Conservation (phyloP, 2,888 invertebrate species). For the Diadromus collaris region DNA sequence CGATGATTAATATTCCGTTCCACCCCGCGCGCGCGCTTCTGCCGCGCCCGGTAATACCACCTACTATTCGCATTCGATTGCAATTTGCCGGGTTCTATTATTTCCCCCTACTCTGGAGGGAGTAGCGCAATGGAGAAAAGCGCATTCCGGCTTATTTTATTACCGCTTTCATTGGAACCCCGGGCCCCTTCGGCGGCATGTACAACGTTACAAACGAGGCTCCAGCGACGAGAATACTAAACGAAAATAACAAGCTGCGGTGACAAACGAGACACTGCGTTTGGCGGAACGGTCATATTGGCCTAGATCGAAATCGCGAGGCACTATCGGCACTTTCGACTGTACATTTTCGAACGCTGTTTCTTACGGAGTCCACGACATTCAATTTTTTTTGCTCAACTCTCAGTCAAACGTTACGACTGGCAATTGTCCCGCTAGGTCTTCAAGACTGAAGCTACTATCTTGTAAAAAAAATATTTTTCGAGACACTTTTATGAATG, state of each 20-base stretch:
- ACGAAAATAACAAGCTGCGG: constrained; percentile 10
- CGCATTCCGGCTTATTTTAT: constrained; percentile 19
- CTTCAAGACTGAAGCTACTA: no score
- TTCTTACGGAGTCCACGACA: neutral
- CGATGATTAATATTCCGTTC: constrained; percentile 33
- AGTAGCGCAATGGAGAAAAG: constrained; percentile 23
- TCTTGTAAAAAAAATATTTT: no score
- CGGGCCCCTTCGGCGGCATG: constrained; percentile 3
- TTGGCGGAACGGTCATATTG: neutral
- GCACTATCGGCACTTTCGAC: neutral
- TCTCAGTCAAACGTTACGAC: neutral
- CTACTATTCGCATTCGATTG: constrained; percentile 24
- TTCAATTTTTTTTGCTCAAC: neutral
- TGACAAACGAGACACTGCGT: neutral
- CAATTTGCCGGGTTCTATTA: constrained; percentile 27
- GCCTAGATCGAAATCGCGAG: neutral
- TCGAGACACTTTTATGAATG: no score
- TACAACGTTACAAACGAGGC: constrained; percentile 23
- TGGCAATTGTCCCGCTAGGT: no score
- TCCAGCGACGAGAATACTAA: constrained; percentile 19
- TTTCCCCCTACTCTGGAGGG: neutral
- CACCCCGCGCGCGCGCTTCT: neutral
- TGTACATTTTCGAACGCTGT: neutral
- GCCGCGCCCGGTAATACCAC: neutral
- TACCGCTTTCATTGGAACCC: constrained; percentile 17